phyloP scores from a whole-genome alignment of 2,888 invertebrate genomes.

The Lithophane leautieri region DNA sequence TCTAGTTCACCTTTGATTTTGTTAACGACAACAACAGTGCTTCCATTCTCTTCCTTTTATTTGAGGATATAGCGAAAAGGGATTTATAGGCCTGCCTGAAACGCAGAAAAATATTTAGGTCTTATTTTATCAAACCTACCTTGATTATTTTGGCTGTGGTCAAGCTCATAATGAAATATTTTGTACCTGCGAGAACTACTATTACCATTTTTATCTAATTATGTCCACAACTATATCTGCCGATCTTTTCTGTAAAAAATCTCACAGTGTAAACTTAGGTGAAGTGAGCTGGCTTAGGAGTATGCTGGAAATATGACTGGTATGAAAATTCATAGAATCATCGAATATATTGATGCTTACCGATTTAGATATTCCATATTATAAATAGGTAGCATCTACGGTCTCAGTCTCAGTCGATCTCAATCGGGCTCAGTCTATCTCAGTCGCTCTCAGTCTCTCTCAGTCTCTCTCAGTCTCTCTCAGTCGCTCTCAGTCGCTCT shows the following conservation, averaged over 20 bases:
- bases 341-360: not conserved
- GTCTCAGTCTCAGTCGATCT: no score
- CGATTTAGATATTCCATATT: not conserved
- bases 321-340: not conserved
- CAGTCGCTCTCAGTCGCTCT: no score
- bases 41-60: constrained; percentile 45
- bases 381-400: no score
- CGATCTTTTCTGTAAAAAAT: no score
- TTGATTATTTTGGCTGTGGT: not conserved
- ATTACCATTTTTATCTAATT: not conserved
- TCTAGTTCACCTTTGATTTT: constrained; percentile 60
- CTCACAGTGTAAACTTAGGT: no score
- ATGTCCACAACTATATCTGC: no score
- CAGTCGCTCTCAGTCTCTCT: no score
- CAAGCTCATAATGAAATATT: not conserved
- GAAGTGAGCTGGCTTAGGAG: not conserved
- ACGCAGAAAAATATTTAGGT: not conserved
- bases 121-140: not conserved
- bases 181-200: not conserved
- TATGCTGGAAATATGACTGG: not conserved
- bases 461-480: no score
- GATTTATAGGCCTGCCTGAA: not conserved
- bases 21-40: constrained; percentile 9
- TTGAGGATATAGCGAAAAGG: constrained; percentile 10
- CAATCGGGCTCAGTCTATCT: no score